Percentiles rank a stretch among this genome's conserved stretches.
These are phyloP conservation scores for Synanthedon andrenaeformis DNA, from an alignment of 2,888 invertebrate genomes.

Conservation along the genomic window DNA sequence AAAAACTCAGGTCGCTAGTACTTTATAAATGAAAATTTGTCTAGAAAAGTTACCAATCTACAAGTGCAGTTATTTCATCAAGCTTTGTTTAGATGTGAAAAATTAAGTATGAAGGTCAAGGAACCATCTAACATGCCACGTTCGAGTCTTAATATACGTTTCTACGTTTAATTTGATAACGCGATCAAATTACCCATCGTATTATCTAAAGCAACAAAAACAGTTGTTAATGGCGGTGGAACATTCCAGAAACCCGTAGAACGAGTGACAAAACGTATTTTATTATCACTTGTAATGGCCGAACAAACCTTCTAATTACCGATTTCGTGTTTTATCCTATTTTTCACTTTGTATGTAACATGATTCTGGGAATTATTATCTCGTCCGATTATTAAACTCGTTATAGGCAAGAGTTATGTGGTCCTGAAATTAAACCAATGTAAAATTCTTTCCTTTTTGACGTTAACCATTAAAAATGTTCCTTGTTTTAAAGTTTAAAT, in stretches of 20 bases:
- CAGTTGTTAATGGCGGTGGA: conserved; percentile 5
- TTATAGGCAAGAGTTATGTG: conserved; percentile 42
- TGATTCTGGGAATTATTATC: conserved; percentile 55
- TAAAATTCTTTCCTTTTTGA: conserved; percentile 3
- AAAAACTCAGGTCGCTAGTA: too few species aligned
- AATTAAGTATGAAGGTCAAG: too few species aligned
- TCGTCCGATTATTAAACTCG: conserved; percentile 39
- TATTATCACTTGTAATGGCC: conserved; percentile 24
- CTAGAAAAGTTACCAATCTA: too few species aligned
- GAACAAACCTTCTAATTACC: conserved; percentile 37
- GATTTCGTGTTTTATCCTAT: conserved; percentile 38
- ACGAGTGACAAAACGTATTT: conserved; percentile 28
- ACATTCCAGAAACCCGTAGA: conserved; percentile 19
- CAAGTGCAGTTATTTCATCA: too few species aligned
- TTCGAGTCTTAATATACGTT: not conserved
- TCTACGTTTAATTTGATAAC: not conserved
- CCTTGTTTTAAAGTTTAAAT: not conserved
- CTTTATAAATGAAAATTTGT: too few species aligned
- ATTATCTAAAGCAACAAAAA: conserved; percentile 16
- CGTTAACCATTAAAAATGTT: not conserved
- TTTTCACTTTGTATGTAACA: conserved; percentile 38
- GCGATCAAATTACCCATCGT: conserved; percentile 18
- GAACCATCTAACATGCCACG: too few species aligned
- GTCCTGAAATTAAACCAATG: conserved; percentile 20
- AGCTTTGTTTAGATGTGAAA: too few species aligned